phyloP scores from a whole-genome alignment of 2,797 vertebrate species.

The Mus spretus region DNA sequence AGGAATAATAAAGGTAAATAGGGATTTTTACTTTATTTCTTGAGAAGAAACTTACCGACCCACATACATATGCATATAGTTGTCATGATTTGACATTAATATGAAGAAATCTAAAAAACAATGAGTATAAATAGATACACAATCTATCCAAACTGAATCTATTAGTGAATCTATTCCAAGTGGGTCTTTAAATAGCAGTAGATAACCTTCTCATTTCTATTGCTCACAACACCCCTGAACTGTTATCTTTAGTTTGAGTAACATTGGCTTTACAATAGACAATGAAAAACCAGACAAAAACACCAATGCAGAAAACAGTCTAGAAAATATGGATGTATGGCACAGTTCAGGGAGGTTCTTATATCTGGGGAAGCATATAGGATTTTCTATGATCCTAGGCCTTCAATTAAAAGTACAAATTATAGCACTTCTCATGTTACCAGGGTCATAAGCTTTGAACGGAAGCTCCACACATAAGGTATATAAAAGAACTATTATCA shows the following conservation, averaged over 20 bases:
- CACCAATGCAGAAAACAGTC: not conserved
- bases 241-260: not conserved
- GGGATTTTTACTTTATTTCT: not conserved
- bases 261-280: not conserved
- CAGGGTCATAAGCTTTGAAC: not conserved
- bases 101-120: not conserved
- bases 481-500: not conserved
- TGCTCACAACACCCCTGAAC: not conserved
- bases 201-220: not conserved
- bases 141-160: not conserved
- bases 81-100: not conserved
- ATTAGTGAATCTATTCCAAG: not conserved
- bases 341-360: constrained; percentile 26
- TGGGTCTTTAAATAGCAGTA: constrained; percentile 37
- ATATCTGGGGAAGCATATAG: not conserved
- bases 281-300: constrained; percentile 25
- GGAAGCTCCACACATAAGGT: not conserved
- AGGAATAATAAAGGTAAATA: constrained; percentile 8
- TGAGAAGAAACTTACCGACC: constrained; percentile 27
- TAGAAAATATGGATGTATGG: not conserved
- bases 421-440: not conserved
- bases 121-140: not conserved
- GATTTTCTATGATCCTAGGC: not conserved
- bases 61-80: not conserved
- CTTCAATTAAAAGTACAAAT: constrained; percentile 9